These are phyloP conservation scores for Aphelenchoides besseyi DNA, from an alignment of 1,140 invertebrate genomes.

Conservation along the genomic window DNA sequence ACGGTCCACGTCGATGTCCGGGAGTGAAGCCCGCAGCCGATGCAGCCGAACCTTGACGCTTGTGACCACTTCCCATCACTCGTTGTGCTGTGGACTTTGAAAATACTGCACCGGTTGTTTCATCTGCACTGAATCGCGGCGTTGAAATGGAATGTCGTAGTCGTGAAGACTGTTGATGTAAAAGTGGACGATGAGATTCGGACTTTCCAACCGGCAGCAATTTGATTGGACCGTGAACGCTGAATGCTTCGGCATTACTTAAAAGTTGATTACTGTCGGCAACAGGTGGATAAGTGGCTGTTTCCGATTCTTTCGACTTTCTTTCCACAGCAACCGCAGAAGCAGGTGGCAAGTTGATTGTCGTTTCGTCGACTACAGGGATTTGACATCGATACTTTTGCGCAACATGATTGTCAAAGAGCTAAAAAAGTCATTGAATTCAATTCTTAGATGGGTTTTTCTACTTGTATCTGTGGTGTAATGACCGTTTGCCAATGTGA, in stretches of 20 bases:
- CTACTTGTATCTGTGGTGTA: slow-evolving; percentile 42
- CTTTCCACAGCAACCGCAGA: not conserved
- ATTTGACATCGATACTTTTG: slow-evolving; percentile 36
- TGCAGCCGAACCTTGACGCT: slow-evolving; percentile 3
- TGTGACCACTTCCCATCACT: not conserved
- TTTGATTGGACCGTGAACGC: not conserved
- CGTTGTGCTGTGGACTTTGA: not conserved
- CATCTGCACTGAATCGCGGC: not conserved
- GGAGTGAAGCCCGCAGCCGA: slow-evolving; percentile 32
- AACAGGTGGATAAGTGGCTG: not conserved
- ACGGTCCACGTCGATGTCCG: slow-evolving; percentile 41
- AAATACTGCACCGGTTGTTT: not conserved
- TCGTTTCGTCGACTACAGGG: not conserved
- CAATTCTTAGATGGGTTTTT: no score
- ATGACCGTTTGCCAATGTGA: slow-evolving; percentile 60
- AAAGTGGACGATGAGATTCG: not conserved
- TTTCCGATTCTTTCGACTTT: not conserved
- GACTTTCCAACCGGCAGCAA: not conserved
- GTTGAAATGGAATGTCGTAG: not conserved
- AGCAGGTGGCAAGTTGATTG: not conserved
- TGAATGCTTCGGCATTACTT: not conserved
- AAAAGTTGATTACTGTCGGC: slow-evolving; percentile 5
- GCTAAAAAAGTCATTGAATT: no score
- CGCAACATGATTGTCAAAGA: slow-evolving; percentile 34
- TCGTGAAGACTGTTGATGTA: not conserved